Base-by-base conservation (phyloP, 2,888 invertebrate species). In the Orgyia antiqua region DNA sequence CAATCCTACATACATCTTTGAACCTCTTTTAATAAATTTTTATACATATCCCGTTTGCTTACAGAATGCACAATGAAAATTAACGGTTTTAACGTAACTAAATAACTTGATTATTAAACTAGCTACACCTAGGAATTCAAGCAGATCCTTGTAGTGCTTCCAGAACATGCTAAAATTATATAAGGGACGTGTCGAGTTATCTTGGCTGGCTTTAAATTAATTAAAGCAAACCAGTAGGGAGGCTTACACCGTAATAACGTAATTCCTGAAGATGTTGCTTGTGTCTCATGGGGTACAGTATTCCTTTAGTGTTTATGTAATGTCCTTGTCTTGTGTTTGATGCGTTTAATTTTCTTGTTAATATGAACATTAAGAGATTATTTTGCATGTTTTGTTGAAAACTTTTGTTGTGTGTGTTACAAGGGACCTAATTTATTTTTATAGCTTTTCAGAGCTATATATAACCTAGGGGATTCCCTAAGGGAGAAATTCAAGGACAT, bases 191-290 rank as follows among this genome's bases (percentile, higher is more conserved):
- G 55, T 51, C 42, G 45, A 29, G 51, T 65, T 60, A 56, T 58
- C 57, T 26, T 40, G 33, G 36, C 39, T 18, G 23, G 48, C 51
- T 49, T 50, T 46, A 53, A 68, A 71, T 69, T 70, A 71, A 71
- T 71, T 70, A 61, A 67, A 63, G 51, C 49, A 51, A 56, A 47
- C 51, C 42, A 36, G 37, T 43, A 31, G 39, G n/a, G 41, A 32
- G 51, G 54, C 62, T 67, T 60, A 55, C 57, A 48, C 51, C 48
- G 56, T 63, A 64, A 64, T 70, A 68, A 64, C 63, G 52, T 58
- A 53, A 69, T 68, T 61, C 47, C 44, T 33, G 43, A 36, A 41
- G 46, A 45, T 46, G 48, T 29, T 38, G 39, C 45, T 46, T 39
- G 46, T 51, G 49, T 52, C 54, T 52, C 57, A 15, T n/a, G 44